A percentile compares a stretch with the other conserved stretches of the same genome.
Evolutionary conservation across 2,888 invertebrate genomes (phyloP).

Genomic region (Yponomeuta malinellus): DNA sequence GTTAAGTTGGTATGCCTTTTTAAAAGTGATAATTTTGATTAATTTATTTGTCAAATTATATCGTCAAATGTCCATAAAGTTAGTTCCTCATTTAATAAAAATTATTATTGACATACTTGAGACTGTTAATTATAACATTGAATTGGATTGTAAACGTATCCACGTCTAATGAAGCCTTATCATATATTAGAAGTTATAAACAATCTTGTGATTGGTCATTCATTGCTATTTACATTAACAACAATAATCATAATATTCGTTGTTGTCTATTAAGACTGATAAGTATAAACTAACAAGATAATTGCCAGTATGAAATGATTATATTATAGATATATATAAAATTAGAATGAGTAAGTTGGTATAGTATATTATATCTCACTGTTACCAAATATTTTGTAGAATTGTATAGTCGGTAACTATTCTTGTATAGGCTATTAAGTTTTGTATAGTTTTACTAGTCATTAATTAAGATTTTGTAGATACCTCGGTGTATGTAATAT

Average conservation of each 20-base stretch:
- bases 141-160: slow-evolving; percentile 46
- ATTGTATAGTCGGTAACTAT: slow-evolving; percentile 43
- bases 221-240: slow-evolving; percentile 31
- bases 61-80: slow-evolving; percentile 45
- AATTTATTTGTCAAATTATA: slow-evolving; percentile 40
- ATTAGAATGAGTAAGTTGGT: slow-evolving; percentile 53
- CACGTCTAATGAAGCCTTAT: slow-evolving; percentile 45
- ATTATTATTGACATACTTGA: slow-evolving; percentile 37
- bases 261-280: slow-evolving; percentile 67
- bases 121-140: slow-evolving; percentile 45
- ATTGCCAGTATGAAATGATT: slow-evolving; percentile 59
- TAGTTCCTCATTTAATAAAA: slow-evolving; percentile 47
- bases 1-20: slow-evolving; percentile 59
- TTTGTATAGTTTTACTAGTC: slow-evolving; percentile 70
- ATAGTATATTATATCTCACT: slow-evolving; percentile 63
- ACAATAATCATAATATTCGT: slow-evolving; percentile 32
- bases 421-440: slow-evolving; percentile 41
- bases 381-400: slow-evolving; percentile 75
- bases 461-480: slow-evolving; percentile 59
- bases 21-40: slow-evolving; percentile 50
- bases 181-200: slow-evolving; percentile 17
- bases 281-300: slow-evolving; percentile 43
- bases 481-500: slow-evolving; percentile 29
- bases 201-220: slow-evolving; percentile 19
- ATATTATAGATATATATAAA: slow-evolving; percentile 25